Evolutionary conservation across 2,888 invertebrate species (phyloP), one percentile per base, ranked within the genome.

Genomic region (Dusona sp.): DNA sequence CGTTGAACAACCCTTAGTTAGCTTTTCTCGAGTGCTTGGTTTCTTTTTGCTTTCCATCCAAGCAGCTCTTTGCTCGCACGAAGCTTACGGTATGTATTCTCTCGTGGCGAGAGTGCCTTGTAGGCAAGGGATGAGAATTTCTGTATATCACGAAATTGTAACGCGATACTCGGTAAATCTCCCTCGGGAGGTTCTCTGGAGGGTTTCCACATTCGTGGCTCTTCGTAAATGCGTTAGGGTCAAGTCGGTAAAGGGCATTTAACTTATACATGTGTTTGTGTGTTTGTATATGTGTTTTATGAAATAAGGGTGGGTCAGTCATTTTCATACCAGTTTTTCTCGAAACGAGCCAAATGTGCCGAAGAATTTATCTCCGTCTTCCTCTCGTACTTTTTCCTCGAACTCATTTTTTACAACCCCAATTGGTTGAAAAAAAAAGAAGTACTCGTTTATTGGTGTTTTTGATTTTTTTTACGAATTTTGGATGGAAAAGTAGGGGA

Each of bases 221-320:
- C 65, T 29, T 22, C 36, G 64, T 48, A 51, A 57, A 74, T 61
- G 61, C 61, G 64, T 77, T 77, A 74, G 74, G 74, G 74, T 25
- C 19, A 25, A 64, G 48, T 36, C 61, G 77, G 78, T 65, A 67
- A 68, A 74, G 85, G 79, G 85, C 79, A 83, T 85, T 85, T 85
- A 85, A 82, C 79, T 83, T 36, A 16, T 72, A 42, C 61, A 42
- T 75, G 75, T 68, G 54, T 65, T 33, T 48, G 22, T 64, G 25
- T 38, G 68, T 42, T 51, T 29, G 68, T 68, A 48, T 77, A 29
- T 33, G 65, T 57, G 67, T 38, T 68, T 13, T 29, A 9, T 16
- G 25, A 42, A 64, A 75, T 45, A 45, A 29, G 77, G 79, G 75
- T 79, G 83, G 85, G 85, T 85, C 85, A 85, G 85, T 85, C 70